Evolutionary conservation across 2,797 vertebrate genomes (phyloP), one percentile per base, ranked within the genome.

Genomic region (Aulostomus chinensis): DNA sequence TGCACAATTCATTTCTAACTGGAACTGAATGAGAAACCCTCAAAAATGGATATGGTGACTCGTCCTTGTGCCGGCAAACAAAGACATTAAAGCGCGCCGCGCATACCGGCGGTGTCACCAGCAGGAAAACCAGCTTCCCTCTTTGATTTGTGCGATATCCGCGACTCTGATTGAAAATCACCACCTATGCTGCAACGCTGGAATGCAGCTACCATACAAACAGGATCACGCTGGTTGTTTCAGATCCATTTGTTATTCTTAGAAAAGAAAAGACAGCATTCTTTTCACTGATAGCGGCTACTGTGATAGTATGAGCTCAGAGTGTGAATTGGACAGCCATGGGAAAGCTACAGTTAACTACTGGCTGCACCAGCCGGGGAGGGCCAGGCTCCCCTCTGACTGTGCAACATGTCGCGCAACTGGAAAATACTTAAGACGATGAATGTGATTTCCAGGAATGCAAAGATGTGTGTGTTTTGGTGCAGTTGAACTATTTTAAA

Each of bases 171-270:
- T 35, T 39, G 37, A 72, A 22, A 49, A 68, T 38, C 59, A 70
- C 73, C 63, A 73, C 56, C 77, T 69, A 76, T 65, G 66, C 50
- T 15, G 69, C 55, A 4, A 55, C 9, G n/a, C 58, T 57, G 84
- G 80, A 81, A 81, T 81, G 78, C 62, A 8, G 68, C 24, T 9
- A 9, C 43, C 70, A 33, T 25, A 36, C 61, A 76, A 79, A 83
- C 65, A 40, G 69, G 69, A 81, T 75, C 73, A 67, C 10, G 2
- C 11, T 0, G 2, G 61, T 68, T 60, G 48, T 78, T 80, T 74
- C 51, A 52, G 64, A 57, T 49, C 66, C 65, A 60, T 46, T 73
- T 65, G 68, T 81, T 78, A 62, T 78, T 82, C 75, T 82, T 60
- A 59, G 68, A 14, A 3, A 17, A 16, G 34, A 80, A 81, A 76